Base-by-base conservation (phyloP, 92 coral and sea anemone species). In the Epizoanthus fatuus region DNA sequence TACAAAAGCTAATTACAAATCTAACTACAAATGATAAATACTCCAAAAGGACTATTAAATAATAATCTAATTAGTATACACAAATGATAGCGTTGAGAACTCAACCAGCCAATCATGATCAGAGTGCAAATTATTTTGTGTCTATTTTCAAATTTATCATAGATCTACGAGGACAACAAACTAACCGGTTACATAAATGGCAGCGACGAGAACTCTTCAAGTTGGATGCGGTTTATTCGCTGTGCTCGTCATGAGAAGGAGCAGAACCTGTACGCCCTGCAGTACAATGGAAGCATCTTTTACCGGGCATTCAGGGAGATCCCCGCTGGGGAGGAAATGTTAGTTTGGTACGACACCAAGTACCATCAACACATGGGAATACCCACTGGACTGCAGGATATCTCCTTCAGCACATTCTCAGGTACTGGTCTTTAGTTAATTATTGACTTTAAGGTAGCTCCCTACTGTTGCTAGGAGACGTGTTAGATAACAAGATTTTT, bases 181-280 rank as follows among this genome's bases (percentile, higher is more conserved):
- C 87, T 92, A 5, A 84, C 89, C 7, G 90, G 72, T 68, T 97
- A 88, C 81, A 84, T 97, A 3, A 96, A 97, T 40, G 99, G 98
- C 2, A 93, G 98, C 53, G 99, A 97, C 75, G 94, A 90, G 84
- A 90, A 79, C 52, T 45, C 77, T 5, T 97, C 99, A 2, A 97
- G 99, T 64, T 97, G 99, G 99, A 97, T 97, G 99, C 72, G 99
- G 32, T 97, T 93, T 52, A 97, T 97, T 52, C 98, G 98, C 40
- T 97, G 99, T 74, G 99, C 99, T n/a, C 93, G 99, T 1, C 90
- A 91, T 72, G 92, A 90, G 59, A 86, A 73, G 35, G 99, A 97
- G 32, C 99, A 97, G 68, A 97, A 97, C 91, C 88, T 97, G 78
- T 91, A 60, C 63, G 98, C 94, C 37, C 88, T 97, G 73, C 99